These are phyloP conservation scores for Cenopis cana DNA, from an alignment of 2,888 invertebrate species.

Conservation along the genomic window DNA sequence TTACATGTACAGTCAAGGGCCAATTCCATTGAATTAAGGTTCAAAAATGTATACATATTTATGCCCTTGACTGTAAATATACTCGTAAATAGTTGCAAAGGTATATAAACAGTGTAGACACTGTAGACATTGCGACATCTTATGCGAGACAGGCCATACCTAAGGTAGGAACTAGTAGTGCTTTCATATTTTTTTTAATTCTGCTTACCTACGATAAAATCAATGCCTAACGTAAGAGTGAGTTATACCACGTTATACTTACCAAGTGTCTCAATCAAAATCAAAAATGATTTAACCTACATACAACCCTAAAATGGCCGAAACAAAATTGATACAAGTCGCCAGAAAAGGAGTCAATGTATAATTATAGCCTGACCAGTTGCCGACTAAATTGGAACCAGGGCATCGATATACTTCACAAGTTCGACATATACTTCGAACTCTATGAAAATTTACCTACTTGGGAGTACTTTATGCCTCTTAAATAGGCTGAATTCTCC, in stretches of 20 bases:
- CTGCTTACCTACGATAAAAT: neutral
- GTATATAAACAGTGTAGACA: too few relatives aligned
- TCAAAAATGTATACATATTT: too few relatives aligned
- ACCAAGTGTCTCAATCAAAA: neutral
- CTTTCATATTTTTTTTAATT: neutral
- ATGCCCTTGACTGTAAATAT: too few relatives aligned
- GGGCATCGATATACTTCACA: constrained; percentile 23
- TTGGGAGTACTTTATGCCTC: neutral
- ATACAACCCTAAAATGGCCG: constrained; percentile 9
- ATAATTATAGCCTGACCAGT: constrained; percentile 28
- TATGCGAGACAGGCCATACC: too few relatives aligned
- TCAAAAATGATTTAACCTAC: constrained; percentile 15
- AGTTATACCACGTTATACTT: neutral
- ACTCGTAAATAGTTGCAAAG: too few relatives aligned
- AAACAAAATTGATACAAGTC: constrained; percentile 25
- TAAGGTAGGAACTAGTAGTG: too few relatives aligned
- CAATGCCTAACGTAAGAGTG: neutral
- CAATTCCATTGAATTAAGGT: too few relatives aligned
- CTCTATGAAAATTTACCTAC: constrained; percentile 1
- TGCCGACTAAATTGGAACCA: constrained; percentile 26
- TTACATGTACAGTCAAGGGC: too few relatives aligned
- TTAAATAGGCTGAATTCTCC: neutral
- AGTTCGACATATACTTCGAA: neutral
- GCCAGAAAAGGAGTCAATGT: constrained; percentile 29
- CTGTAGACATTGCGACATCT: too few relatives aligned